These are phyloP conservation scores for Anoplopoma fimbria DNA, from an alignment of 2,113 vertebrate genomes.

Conservation along the genomic window DNA sequence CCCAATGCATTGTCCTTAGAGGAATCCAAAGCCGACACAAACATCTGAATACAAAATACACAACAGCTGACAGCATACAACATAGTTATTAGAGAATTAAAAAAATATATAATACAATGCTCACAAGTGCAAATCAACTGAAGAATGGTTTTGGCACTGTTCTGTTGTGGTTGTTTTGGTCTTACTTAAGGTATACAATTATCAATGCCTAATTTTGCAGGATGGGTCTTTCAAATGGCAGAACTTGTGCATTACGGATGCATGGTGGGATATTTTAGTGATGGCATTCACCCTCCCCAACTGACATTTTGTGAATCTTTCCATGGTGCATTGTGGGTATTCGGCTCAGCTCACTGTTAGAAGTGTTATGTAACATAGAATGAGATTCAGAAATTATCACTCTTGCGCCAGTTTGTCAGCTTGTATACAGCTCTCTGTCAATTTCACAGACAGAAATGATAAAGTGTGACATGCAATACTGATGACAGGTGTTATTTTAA, in stretches of 20 bases:
- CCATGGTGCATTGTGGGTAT: slow-evolving; percentile 33
- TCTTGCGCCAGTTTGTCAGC: slow-evolving; percentile 47
- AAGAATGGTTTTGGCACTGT: too few species aligned
- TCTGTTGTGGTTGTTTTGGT: too few species aligned
- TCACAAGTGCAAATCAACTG: too few species aligned
- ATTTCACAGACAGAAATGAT: slow-evolving; percentile 11
- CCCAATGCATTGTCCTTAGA: too few species aligned
- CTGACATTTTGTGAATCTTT: slow-evolving; percentile 11
- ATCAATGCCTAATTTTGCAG: not conserved
- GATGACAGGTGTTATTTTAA: slow-evolving; percentile 8
- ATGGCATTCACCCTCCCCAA: not conserved
- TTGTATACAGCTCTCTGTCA: slow-evolving; percentile 39
- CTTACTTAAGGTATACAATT: too few species aligned
- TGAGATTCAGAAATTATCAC: slow-evolving; percentile 65
- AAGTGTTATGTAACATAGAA: slow-evolving; percentile 50
- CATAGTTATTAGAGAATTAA: not conserved
- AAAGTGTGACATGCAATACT: not conserved
- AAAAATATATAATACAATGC: not conserved
- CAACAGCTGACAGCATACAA: too few species aligned
- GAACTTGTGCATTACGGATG: slow-evolving; percentile 22
- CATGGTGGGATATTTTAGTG: slow-evolving; percentile 4
- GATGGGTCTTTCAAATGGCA: not conserved
- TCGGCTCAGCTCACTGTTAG: slow-evolving; percentile 19
- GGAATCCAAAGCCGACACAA: too few species aligned
- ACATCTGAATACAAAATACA: too few species aligned